Evolutionary conservation across 1,140 invertebrate species (phyloP).

Genomic region (Proctacanthus coquilletti): DNA sequence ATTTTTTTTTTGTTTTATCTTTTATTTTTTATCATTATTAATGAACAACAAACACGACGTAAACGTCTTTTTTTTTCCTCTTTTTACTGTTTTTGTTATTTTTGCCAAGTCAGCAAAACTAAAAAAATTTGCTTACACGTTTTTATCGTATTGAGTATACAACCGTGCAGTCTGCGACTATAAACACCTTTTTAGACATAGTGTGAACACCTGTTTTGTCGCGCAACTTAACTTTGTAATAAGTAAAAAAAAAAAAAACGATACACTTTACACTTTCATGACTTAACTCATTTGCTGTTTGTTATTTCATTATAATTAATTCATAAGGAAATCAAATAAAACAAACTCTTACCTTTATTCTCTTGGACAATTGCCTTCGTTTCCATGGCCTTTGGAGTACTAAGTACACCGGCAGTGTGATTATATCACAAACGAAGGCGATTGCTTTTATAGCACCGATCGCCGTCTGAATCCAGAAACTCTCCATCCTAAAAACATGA

Average conservation of each 20-base stretch:
- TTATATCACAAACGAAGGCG: conserved; percentile 70
- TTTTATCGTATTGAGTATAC: too few relatives aligned
- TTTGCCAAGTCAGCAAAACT: too few relatives aligned
- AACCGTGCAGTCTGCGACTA: too few relatives aligned
- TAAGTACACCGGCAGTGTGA: conserved; percentile 81
- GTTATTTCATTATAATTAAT: too few relatives aligned
- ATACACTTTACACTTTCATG: too few relatives aligned
- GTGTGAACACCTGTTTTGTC: conserved; percentile 3
- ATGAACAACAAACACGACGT: too few relatives aligned
- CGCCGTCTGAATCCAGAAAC: conserved; percentile 57
- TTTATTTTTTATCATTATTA: too few relatives aligned
- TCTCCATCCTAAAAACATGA: conserved; percentile 49
- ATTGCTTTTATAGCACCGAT: conserved; percentile 58
- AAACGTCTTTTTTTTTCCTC: too few relatives aligned
- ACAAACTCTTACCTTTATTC: conserved; percentile 48
- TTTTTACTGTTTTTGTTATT: too few relatives aligned
- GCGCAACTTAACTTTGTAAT: neutral
- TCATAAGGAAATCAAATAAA: conserved; percentile 6
- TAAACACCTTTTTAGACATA: neutral
- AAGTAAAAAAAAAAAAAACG: conserved; percentile 2
- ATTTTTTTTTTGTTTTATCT: too few relatives aligned
- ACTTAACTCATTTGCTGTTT: too few relatives aligned
- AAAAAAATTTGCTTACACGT: too few relatives aligned
- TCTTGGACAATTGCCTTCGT: conserved; percentile 51
- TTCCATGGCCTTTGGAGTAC: conserved; percentile 78